Evolutionary conservation across 2,113 vertebrate genomes (phyloP), one percentile per base, ranked within the genome.

Genomic region (Ictalurus punctatus): DNA sequence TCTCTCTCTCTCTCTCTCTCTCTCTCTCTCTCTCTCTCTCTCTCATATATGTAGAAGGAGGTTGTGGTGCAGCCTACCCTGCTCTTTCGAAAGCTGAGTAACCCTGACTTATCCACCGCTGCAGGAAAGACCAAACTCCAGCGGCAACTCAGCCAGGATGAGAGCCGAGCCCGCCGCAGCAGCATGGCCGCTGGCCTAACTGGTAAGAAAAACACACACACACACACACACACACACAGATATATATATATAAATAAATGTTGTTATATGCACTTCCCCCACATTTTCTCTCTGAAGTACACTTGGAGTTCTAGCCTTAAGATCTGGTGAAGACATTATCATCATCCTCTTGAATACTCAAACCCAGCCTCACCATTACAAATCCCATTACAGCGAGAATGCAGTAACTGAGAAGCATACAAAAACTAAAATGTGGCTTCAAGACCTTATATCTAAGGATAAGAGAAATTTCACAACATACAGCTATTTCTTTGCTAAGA

Each of bases 91-190:
- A 99, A 99, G 92, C 95, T 99, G 89, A 99, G 98, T 92, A 99
- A 99, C 93, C 98, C 98, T 37, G 98, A 99, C 95, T 97, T 99
- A 90, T 96, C 96, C 86, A 96, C 97, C 4, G 96, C 97, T 14
- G 93, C 96, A 81, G 96, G 97, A 80, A 98, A 98, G 94, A 94
- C 95, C 91, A 99, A 98, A 90, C 96, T 99, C 78, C 97, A 98
- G 85, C 96, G 98, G 27, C 98, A 99, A 90, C 95, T 99, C 69
- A 99, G 98, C 93, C 98, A 99, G 91, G 98, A 99, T 88, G 98
- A 99, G 91, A 96, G 95, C 94, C 97, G 97, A 86, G 94, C 96
- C 76, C 95, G 97, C 4, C 96, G 97, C 90, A 97, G 97, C 93
- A 99, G 97, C 93, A 92, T 98, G 95, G 96, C 97, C 83, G 95